Percentiles rank a stretch among this genome's conserved stretches.
Evolutionary conservation across 2,797 vertebrate genomes (phyloP).

Genomic region (Coluber constrictor): DNA sequence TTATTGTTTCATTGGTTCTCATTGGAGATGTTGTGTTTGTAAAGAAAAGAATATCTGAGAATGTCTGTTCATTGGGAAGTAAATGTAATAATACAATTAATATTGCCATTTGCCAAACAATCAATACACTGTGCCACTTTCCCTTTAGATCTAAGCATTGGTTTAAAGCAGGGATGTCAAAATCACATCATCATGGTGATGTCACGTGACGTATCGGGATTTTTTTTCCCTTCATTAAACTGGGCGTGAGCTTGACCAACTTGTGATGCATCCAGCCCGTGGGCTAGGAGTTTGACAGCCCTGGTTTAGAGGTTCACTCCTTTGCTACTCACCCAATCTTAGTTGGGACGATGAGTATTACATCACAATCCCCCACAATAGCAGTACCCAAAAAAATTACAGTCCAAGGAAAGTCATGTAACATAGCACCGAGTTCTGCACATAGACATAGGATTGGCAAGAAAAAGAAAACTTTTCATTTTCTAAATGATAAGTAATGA

Average conservation of each 20-base stretch:
- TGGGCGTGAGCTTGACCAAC: too few species aligned
- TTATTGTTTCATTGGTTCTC: not conserved
- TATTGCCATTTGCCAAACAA: slow-evolving; percentile 24
- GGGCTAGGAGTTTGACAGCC: too few species aligned
- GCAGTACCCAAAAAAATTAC: not conserved
- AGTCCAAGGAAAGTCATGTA: slow-evolving; percentile 41
- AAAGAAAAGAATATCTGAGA: not conserved
- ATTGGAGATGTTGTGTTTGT: not conserved
- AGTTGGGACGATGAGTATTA: rapidly evolving
- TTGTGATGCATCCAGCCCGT: too few species aligned
- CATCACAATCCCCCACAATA: not conserved
- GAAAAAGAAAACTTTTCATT: slow-evolving; percentile 52
- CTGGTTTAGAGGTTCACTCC: not conserved
- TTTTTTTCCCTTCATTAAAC: too few species aligned
- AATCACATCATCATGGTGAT: too few species aligned
- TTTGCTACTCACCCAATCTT: not conserved
- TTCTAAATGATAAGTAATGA: slow-evolving; percentile 69
- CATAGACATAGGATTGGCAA: slow-evolving; percentile 38
- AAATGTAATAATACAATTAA: slow-evolving; percentile 24
- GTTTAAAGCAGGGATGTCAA: not conserved
- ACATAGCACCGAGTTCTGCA: slow-evolving; percentile 39
- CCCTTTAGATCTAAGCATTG: not conserved
- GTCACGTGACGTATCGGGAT: too few species aligned
- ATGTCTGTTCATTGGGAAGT: not conserved
- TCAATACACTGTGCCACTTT: not conserved